Evolutionary conservation across 2,797 vertebrate genomes (phyloP).

Genomic region (Oreochromis mossambicus): DNA sequence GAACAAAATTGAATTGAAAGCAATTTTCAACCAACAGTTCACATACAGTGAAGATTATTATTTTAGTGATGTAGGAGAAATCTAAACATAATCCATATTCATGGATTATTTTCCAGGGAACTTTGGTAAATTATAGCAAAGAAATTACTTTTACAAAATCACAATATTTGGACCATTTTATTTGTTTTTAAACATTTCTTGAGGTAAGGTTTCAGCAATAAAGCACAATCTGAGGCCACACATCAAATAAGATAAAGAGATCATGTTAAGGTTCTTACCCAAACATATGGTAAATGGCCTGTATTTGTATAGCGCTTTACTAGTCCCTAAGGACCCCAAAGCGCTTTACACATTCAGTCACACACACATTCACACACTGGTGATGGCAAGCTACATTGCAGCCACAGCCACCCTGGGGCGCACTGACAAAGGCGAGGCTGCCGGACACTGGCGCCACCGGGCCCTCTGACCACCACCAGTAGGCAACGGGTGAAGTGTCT

Average conservation of each 20-base stretch:
- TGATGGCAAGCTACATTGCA: no score
- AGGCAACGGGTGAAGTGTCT: no score
- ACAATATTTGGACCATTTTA: background rate
- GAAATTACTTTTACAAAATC: background rate
- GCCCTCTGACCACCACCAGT: no score
- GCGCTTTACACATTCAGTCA: no score
- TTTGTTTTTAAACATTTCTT: background rate
- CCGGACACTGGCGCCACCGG: no score
- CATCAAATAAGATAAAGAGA: background rate
- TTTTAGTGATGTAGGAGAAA: background rate
- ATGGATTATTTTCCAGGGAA: background rate
- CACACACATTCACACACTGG: no score
- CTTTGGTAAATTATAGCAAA: background rate
- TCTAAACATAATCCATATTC: background rate
- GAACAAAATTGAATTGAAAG: background rate
- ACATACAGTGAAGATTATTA: background rate
- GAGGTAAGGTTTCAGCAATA: fast-evolving
- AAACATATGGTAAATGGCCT: background rate
- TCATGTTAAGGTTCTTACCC: background rate
- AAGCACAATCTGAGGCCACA: background rate
- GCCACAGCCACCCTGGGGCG: no score
- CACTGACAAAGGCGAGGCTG: no score
- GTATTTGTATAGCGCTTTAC: no score
- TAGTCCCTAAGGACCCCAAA: no score
- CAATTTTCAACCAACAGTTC: background rate